Conservation (phyloP, 2,888 invertebrate genomes). For the Dryocosmus kuriphilus region DNA sequence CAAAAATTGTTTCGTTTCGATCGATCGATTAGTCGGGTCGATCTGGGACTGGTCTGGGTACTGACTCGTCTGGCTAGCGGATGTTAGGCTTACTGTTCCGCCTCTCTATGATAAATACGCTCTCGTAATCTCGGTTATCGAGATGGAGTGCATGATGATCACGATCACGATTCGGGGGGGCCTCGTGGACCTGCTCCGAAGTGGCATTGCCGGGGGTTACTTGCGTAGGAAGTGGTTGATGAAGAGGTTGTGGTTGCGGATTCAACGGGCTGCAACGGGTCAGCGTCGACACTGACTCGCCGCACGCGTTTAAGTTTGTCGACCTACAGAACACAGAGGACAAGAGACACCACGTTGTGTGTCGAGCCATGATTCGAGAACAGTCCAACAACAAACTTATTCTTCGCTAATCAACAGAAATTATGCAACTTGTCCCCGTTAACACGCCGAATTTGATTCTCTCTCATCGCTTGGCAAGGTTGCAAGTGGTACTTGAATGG, state of each 20-base stretch:
- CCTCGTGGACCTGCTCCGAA: constrained; percentile 77
- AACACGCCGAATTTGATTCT: constrained; percentile 42
- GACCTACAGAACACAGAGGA: constrained; percentile 77
- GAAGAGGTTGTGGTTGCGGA: constrained; percentile 77
- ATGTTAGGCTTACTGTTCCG: constrained; percentile 78
- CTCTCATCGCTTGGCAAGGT: constrained; percentile 4
- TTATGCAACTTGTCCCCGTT: constrained; percentile 42
- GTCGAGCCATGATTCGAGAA: constrained; percentile 60
- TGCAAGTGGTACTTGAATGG: constrained; percentile 7
- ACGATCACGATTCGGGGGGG: constrained; percentile 77
- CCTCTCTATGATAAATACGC: constrained; percentile 84
- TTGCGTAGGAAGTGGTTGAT: constrained; percentile 77
- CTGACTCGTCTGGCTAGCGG: constrained; percentile 72
- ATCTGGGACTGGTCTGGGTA: constrained; percentile 60
- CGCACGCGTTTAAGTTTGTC: constrained; percentile 78
- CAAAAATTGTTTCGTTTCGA: constrained; percentile 62
- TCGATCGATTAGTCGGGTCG: constrained; percentile 61
- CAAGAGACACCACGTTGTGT: constrained; percentile 73
- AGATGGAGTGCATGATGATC: constrained; percentile 77
- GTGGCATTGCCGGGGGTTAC: constrained; percentile 77
- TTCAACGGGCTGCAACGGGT: constrained; percentile 78
- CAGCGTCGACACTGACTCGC: constrained; percentile 78
- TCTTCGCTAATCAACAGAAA: constrained; percentile 50
- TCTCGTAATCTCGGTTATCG: constrained; percentile 85
- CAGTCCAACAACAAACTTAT: constrained; percentile 56